Evolutionary conservation across 1,140 invertebrate species (phyloP), one percentile per base, ranked within the genome.

Genomic region (Magallana gigas): DNA sequence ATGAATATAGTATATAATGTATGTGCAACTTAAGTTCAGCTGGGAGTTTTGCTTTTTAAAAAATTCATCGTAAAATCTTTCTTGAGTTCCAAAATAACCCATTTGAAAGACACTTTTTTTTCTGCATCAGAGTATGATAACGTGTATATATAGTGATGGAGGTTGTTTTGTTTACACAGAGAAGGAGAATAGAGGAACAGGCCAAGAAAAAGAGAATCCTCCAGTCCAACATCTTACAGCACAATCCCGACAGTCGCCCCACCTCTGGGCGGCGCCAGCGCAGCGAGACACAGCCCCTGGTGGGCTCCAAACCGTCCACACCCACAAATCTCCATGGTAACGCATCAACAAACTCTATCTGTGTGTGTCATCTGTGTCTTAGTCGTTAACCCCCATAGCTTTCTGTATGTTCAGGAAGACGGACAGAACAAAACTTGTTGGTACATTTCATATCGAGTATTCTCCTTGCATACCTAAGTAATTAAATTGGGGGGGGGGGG

Each of bases 241-340:
- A 85, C 29, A 88, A 86, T 64, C 76, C 85, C 16, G 85, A 88
- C 58, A 88, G 81, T 58, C 81, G 87, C 29, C 87, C 84, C 4
- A 85, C 60, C 6, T 85, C 80, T 23, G 84, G 84, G 11, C 83
- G 87, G 8, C 58, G 81, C 57, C 84, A 81, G 68, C 80, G 87
- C 56, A 68, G 87, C 48, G 87, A 88, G 86, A 81, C 85, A 9
- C 59, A 84, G n/a, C 85, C 87, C 18, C 64, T 88, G 1, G 57
- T 88, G 85, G 68, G 84, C 58, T 88, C 87, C 4, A 88, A 88
- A 86, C 87, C 87, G 57, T 88, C 87, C 58, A 88, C 87, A 71
- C 87, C 87, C 4, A 88, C 87, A 68, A 83, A 83, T 58, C 57
- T 83, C 18, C 56, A 76, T 76, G 68, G 68, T 76, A 76, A 76